Conservation (phyloP, 2,888 invertebrate species). For the Loripinus fragilis region DNA sequence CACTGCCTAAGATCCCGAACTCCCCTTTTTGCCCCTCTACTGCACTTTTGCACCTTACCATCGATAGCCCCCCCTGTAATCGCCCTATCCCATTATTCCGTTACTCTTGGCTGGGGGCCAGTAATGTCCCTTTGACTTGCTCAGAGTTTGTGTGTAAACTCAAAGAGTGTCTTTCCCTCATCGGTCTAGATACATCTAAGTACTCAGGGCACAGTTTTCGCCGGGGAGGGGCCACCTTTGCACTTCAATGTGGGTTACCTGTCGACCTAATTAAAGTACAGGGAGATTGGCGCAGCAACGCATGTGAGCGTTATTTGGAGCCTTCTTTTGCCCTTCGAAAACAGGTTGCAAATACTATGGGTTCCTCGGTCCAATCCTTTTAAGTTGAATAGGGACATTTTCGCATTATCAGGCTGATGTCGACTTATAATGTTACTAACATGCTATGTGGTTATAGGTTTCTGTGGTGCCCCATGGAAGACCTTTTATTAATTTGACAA, state of each 20-base stretch:
- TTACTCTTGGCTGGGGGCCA: neutral
- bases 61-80: neutral
- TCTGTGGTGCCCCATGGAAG: too few relatives aligned
- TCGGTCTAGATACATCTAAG: too few relatives aligned
- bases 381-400: too few relatives aligned
- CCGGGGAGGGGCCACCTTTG: slow-evolving; percentile 14
- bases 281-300: slow-evolving; percentile 22
- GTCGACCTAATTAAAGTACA: slow-evolving; percentile 17
- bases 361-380: neutral
- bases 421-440: too few relatives aligned
- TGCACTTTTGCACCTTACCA: neutral
- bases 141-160: neutral
- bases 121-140: neutral
- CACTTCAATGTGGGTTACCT: slow-evolving; percentile 13
- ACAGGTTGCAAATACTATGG: slow-evolving; percentile 8
- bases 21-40: slow-evolving; percentile 17
- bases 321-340: slow-evolving; percentile 1
- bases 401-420: too few relatives aligned
- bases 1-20: slow-evolving; percentile 1
- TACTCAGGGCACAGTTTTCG: too few relatives aligned
- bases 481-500: too few relatives aligned
- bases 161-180: neutral
- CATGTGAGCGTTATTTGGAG: slow-evolving; percentile 5
- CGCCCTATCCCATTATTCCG: neutral
- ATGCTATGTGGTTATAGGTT: too few relatives aligned